phyloP scores from a whole-genome alignment of 2,113 vertebrate species.

The Triplophysa dalaica region DNA sequence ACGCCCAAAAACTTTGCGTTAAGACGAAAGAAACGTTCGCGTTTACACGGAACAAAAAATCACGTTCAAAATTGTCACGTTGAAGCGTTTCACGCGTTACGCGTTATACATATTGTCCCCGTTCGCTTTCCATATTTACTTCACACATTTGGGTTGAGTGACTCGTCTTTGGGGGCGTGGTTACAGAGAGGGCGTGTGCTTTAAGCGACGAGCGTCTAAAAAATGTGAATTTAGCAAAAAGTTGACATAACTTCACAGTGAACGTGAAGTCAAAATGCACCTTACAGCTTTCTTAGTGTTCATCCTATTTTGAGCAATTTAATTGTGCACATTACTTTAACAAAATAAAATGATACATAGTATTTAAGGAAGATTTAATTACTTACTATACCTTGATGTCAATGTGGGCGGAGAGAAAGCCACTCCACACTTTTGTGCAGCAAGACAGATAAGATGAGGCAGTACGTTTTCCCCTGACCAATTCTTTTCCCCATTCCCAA shows the following conservation, averaged over 20 bases:
- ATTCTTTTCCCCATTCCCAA: no score
- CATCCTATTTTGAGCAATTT: background rate
- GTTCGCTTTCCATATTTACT: no score
- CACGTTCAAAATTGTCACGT: no score
- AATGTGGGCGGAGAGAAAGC: background rate
- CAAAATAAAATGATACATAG: background rate
- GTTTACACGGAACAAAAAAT: no score
- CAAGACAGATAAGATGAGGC: background rate
- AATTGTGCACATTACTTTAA: background rate
- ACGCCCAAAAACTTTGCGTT: no score
- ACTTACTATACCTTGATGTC: background rate
- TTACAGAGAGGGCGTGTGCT: background rate
- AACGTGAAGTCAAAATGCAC: background rate
- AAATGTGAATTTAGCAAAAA: no score
- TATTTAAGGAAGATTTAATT: background rate
- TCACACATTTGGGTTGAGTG: background rate
- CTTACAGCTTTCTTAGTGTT: background rate
- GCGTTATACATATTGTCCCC: no score
- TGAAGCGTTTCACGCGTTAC: no score
- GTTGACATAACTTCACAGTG: background rate
- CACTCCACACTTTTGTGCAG: background rate
- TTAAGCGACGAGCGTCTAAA: background rate
- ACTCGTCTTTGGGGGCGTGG: background rate
- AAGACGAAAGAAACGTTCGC: no score
- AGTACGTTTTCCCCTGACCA: background rate